Conservation (phyloP, 2,888 invertebrate species). For the Spicauda simplicius region DNA sequence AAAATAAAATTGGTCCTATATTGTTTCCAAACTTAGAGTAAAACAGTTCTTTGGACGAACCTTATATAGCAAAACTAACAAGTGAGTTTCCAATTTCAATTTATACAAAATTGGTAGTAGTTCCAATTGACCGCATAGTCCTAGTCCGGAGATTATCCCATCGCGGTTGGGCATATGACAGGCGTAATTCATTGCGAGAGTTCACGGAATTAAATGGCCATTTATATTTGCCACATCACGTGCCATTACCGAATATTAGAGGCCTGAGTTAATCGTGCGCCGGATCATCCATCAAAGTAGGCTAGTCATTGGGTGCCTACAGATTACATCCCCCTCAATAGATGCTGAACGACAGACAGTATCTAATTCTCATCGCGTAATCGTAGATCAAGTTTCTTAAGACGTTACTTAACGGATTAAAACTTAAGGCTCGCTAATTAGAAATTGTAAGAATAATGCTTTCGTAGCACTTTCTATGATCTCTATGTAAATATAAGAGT, state of each 20-base stretch:
- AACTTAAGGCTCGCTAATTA: slow-evolving; percentile 1
- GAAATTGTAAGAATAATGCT: background rate
- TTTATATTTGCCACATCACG: slow-evolving; percentile 60
- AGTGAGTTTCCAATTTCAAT: background rate
- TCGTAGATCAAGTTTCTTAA: slow-evolving; percentile 28
- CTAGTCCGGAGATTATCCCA: slow-evolving; percentile 18
- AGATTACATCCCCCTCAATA: slow-evolving; percentile 37
- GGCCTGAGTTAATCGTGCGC: slow-evolving; percentile 53
- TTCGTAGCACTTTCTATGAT: background rate
- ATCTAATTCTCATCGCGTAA: slow-evolving; percentile 34
- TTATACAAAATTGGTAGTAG: background rate
- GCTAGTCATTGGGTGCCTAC: slow-evolving; percentile 54
- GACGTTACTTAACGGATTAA: background rate
- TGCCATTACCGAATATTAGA: slow-evolving; percentile 63
- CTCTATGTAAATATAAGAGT: no score
- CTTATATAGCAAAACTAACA: background rate
- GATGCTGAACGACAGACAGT: slow-evolving; percentile 32
- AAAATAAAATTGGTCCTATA: no score
- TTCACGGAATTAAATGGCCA: slow-evolving; percentile 30
- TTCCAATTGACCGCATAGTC: slow-evolving; percentile 12
- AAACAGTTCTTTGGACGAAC: no score
- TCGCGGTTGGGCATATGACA: slow-evolving; percentile 22
- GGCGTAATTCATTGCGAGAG: slow-evolving; percentile 23
- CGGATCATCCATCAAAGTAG: slow-evolving; percentile 63
- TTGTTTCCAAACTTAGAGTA: no score